A percentile compares a stretch with the other conserved stretches of the same genome.
Evolutionary conservation across 2,888 invertebrate genomes (phyloP).

Genomic region (Philereme transversata): DNA sequence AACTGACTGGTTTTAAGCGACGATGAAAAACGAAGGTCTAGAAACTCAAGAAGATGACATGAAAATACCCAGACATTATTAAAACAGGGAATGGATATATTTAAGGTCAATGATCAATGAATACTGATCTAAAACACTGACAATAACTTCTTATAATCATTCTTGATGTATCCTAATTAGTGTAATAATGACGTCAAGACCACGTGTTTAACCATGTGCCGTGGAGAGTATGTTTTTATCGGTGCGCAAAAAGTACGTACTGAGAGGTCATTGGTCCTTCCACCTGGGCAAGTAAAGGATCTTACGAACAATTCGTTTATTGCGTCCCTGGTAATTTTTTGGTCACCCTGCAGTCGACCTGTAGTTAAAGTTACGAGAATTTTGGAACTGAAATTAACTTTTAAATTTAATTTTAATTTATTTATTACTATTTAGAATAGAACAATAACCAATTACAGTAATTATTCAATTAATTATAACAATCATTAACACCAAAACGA

Average conservation of each 20-base stretch:
- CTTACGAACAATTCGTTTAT: background rate
- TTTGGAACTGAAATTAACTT: too few species aligned
- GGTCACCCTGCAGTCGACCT: too few species aligned
- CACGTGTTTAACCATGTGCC: slow-evolving; percentile 16
- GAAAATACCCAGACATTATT: too few species aligned
- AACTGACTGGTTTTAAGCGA: background rate
- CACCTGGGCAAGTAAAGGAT: background rate
- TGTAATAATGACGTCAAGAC: slow-evolving; percentile 21
- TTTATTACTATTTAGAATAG: too few species aligned
- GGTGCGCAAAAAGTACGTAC: slow-evolving; percentile 7
- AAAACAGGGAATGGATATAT: background rate
- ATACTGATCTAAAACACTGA: slow-evolving; percentile 1
- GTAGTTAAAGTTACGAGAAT: too few species aligned
- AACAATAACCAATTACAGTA: too few species aligned
- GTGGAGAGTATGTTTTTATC: slow-evolving; percentile 8
- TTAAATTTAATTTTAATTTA: too few species aligned
- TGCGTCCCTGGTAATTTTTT: background rate
- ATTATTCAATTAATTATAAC: too few species aligned
- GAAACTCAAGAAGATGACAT: background rate
- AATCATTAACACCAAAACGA: too few species aligned
- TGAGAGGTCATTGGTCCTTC: background rate
- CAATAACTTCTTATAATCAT: slow-evolving; percentile 11
- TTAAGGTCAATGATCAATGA: background rate
- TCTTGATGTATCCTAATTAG: slow-evolving; percentile 9
- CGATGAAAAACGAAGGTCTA: background rate